These are phyloP conservation scores for Mayetiola destructor DNA, from an alignment of 2,888 invertebrate species.

Conservation along the genomic window DNA sequence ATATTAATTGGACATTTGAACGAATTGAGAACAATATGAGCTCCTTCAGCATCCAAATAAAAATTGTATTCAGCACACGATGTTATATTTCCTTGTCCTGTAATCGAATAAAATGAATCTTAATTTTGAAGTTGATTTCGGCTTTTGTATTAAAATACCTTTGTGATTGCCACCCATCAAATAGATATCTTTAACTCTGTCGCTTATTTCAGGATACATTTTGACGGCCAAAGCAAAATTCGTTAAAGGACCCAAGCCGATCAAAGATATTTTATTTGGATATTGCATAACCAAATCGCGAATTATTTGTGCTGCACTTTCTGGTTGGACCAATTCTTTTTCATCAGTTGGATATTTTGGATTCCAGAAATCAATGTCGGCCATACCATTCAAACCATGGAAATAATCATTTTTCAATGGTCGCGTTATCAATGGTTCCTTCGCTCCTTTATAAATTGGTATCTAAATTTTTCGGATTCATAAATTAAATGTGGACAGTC, in stretches of 20 bases:
- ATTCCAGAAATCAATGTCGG: slow-evolving; percentile 36
- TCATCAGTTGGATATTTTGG: neutral
- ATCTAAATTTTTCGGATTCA: slow-evolving; percentile 37
- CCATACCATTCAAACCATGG: slow-evolving; percentile 57
- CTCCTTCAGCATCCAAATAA: slow-evolving; percentile 61
- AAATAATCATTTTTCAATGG: slow-evolving; percentile 33
- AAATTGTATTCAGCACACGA: slow-evolving; percentile 64
- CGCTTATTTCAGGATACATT: slow-evolving; percentile 48
- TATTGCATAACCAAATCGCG: slow-evolving; percentile 43
- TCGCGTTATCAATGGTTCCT: slow-evolving; percentile 36
- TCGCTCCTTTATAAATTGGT: slow-evolving; percentile 53
- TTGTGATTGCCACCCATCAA: slow-evolving; percentile 67
- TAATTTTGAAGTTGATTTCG: neutral
- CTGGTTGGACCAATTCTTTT: slow-evolving; percentile 31
- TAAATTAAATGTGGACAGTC: slow-evolving; percentile 11
- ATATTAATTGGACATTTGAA: slow-evolving; percentile 43
- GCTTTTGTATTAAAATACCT: slow-evolving; percentile 36
- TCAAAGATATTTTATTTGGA: slow-evolving; percentile 43
- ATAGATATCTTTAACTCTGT: slow-evolving; percentile 49
- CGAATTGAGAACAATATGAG: slow-evolving; percentile 50
- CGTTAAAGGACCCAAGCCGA: slow-evolving; percentile 61
- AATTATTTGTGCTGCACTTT: slow-evolving; percentile 47
- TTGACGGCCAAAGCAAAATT: slow-evolving; percentile 62
- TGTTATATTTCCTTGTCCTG: slow-evolving; percentile 45
- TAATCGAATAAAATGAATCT: neutral